Evolutionary conservation across 2,797 vertebrate species (phyloP).

Genomic region (Mus minutoides): DNA sequence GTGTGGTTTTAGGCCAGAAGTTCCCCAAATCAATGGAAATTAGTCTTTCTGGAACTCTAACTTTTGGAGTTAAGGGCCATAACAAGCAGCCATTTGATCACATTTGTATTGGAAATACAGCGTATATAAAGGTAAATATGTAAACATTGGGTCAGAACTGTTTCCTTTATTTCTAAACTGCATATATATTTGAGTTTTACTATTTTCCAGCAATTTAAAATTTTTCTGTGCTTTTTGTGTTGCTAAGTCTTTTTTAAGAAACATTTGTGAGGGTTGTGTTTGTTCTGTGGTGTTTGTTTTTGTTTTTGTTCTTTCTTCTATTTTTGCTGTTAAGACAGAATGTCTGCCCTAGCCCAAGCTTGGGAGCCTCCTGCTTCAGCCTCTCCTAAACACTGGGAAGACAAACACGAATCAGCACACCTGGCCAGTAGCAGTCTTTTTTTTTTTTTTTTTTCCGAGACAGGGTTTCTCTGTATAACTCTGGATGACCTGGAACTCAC

Average conservation of each 20-base stretch:
- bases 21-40: conserved; percentile 96
- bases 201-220: background rate
- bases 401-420: background rate
- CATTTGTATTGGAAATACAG: conserved; percentile 92
- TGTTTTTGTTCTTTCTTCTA: background rate
- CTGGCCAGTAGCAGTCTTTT: background rate
- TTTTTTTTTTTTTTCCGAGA: too few species aligned
- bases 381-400: background rate
- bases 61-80: conserved; percentile 86
- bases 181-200: conserved; percentile 44
- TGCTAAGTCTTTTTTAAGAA: conserved; percentile 14
- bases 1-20: conserved; percentile 92
- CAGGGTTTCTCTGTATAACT: too few species aligned
- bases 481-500: too few species aligned
- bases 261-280: background rate
- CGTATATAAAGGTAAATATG: conserved; percentile 93
- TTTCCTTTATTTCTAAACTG: conserved; percentile 35
- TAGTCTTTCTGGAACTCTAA: conserved; percentile 92
- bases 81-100: conserved; percentile 89
- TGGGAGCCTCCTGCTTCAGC: background rate
- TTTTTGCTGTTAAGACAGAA: background rate
- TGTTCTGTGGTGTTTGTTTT: background rate
- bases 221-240: conserved; percentile 28
- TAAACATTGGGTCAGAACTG: conserved; percentile 1
- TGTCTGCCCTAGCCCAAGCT: background rate